phyloP scores from a whole-genome alignment of 1,140 invertebrate species.

The Microplitis mediator region DNA sequence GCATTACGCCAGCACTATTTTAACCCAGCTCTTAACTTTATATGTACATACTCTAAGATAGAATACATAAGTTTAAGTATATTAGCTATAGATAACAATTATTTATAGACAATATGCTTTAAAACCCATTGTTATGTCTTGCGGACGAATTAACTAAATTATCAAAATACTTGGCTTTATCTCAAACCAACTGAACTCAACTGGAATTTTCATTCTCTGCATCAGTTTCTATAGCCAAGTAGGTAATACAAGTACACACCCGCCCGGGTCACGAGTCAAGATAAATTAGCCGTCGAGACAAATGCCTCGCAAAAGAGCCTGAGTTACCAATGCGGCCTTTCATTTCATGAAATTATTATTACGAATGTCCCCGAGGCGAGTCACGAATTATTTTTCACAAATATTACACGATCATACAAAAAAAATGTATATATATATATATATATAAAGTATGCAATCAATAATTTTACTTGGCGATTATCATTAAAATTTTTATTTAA shows the following conservation, averaged over 20 bases:
- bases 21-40: background rate
- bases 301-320: conserved; percentile 1
- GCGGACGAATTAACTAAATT: background rate
- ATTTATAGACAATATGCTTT: background rate
- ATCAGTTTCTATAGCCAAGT: background rate
- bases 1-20: background rate
- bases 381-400: conserved; percentile 3
- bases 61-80: background rate
- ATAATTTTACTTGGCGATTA: too few relatives aligned
- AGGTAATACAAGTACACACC: conserved; percentile 3
- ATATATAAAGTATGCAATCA: too few relatives aligned
- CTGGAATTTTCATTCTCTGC: background rate
- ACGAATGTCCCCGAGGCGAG: background rate
- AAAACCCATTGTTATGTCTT: conserved; percentile 2
- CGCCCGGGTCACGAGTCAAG: conserved; percentile 4
- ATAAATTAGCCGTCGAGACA: conserved; percentile 15
- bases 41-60: too few relatives aligned
- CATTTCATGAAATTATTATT: conserved; percentile 1
- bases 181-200: background rate
- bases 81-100: background rate
- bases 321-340: conserved; percentile 3
- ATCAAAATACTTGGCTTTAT: background rate
- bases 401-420: background rate
- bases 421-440: too few relatives aligned
- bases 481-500: too few relatives aligned